Evolutionary conservation across 2,888 invertebrate genomes (phyloP), one percentile per base, ranked within the genome.

Genomic region (Halictus quadricinctus): DNA sequence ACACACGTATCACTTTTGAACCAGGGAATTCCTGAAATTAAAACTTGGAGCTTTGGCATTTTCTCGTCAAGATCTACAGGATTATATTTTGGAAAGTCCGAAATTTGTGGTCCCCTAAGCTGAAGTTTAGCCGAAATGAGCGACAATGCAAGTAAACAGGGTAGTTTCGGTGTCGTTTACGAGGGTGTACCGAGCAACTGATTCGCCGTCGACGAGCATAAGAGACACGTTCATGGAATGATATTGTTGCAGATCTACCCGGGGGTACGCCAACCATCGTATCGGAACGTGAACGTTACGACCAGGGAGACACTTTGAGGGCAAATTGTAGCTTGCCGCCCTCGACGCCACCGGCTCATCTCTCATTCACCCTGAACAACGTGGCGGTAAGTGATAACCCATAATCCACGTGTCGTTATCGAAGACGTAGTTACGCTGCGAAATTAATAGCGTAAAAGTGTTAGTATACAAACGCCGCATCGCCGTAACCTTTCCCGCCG

Each of bases 301-400:
- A 97, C 93, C 96, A 97, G 0, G 97, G 97, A 1, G 97, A 98
- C 94, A 95, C 95, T 54, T 95, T 98, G 84, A 95, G 95, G 81
- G 97, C 97, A 75, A 98, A 98, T 95, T 98, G 98, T 95, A 96
- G 97, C n/a, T 96, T 97, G 8, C 96, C 96, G 10, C 97, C 97
- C 8, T 97, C 97, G n/a, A 96, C 96, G 89, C 98, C 98, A 13
- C 96, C 96, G 60, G 97, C 97, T 54, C 96, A 96, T 89, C 96
- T 98, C 86, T 97, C 96, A 91, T 97, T 98, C 91, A 96, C 96
- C 90, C 96, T 98, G 88, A 98, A 98, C 94, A 97, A 97, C 93
- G 96, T 96, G 91, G 96, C 96, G 95, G 97, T 97, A 95, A 97
- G 97, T 96, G 88, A 85, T 87, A 85, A 81, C 83, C 80, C n/a